Percentiles rank a stretch among this genome's conserved stretches.
Conservation (phyloP, 2,888 invertebrate genomes). For the Hydrotaea cyrtoneurina region DNA sequence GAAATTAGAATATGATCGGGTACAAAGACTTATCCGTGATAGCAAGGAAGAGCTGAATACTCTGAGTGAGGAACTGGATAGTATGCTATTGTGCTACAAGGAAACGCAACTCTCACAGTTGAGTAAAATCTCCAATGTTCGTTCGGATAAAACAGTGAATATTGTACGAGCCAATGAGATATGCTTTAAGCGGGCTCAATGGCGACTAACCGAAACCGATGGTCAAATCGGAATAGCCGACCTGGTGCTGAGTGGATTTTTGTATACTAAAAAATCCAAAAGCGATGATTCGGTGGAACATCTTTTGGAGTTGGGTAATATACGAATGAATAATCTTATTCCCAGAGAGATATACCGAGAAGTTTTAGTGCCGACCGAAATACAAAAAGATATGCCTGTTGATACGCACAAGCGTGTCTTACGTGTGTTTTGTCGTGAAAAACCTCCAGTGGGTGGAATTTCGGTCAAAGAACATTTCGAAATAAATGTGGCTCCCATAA, state of each 20-base stretch:
- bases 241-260: conserved; percentile 95
- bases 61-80: conserved; percentile 95
- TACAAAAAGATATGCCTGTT: conserved; percentile 92
- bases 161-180: conserved; percentile 95
- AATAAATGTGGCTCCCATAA: conserved; percentile 97
- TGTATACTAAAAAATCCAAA: conserved; percentile 97
- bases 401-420: conserved; percentile 93
- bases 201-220: conserved; percentile 98
- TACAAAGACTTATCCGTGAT: conserved; percentile 87
- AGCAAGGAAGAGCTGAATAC: conserved; percentile 94
- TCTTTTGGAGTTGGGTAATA: conserved; percentile 96
- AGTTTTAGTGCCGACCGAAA: conserved; percentile 89
- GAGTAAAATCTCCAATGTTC: conserved; percentile 84
- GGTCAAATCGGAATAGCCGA: conserved; percentile 99
- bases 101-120: conserved; percentile 86
- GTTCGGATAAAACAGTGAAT: conserved; percentile 87
- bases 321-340: conserved; percentile 95
- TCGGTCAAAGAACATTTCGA: conserved; percentile 99
- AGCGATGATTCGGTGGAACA: conserved; percentile 99
- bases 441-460: conserved; percentile 98
- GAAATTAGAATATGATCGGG: conserved; percentile 87
- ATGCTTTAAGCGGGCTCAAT: conserved; percentile 98
- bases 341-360: conserved; percentile 97
- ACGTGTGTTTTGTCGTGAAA: conserved; percentile 96
- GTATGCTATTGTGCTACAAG: conserved; percentile 96